Base-by-base conservation (phyloP, 2,113 vertebrate species). In the Macheiramphus alcinus region DNA sequence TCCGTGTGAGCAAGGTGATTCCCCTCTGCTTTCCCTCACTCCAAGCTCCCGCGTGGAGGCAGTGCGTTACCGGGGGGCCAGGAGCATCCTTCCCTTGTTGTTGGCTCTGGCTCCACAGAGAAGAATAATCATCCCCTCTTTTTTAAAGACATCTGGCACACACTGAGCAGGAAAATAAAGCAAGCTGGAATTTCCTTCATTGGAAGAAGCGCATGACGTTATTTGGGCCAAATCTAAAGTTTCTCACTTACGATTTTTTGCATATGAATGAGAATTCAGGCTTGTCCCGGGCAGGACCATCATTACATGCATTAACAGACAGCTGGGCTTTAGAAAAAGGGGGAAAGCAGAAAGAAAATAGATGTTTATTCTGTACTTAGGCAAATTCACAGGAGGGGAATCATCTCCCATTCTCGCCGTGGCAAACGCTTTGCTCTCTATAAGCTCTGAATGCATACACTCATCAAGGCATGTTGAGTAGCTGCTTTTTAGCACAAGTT, bases 221-320 rank as follows among this genome's bases (percentile, higher is more conserved):
- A 48, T 94, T 94, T 95, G 92, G 94, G 95, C 96, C 97, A 97
- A 97, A 97, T 94, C 94, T 85, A 70, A 94, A 92, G 88, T 93
- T 95, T 87, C 19, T 91, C 78, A 32, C 86, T 94, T 70, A 73
- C 0, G 36, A 25, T 94, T 93, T 97, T 96, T 96, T 95, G 90
- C 96, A 94, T 96, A 97, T 98, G 98, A 98, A 98, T 98, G 79
- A 86, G 91, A 96, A 96, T 97, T 96, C 47, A 97, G 88, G 96
- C 97, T 96, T 90, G 94, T 97, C 96, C 92, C 90, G 23, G 59
- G 59, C 58, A 74, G 97, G 95, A 91, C 93, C 68, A 68, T 97
- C 97, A 98, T 98, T 98, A 98, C 93, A 71, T 95, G 96, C 95
- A 97, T 98, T 98, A 98, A 95, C 94, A 98, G 98, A 94, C 98